These are phyloP conservation scores for Conchocele bisecta DNA, from an alignment of 2,888 invertebrate genomes.

Conservation along the genomic window DNA sequence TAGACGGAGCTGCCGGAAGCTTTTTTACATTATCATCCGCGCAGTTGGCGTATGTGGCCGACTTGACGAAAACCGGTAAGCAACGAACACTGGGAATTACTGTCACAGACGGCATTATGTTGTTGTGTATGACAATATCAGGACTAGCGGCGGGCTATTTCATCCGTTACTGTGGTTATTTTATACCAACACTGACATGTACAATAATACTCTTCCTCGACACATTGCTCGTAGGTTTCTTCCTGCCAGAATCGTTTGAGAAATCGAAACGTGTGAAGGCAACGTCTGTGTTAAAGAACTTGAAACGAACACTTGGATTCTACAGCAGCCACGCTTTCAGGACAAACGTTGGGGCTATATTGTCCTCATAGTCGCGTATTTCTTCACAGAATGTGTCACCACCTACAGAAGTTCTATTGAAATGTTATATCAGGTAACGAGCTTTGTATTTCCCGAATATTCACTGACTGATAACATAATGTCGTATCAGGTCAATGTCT, in stretches of 20 bases:
- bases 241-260: slow-evolving; percentile 5
- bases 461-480: too few relatives aligned
- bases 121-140: slow-evolving; percentile 4
- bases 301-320: not conserved
- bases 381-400: not conserved
- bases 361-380: not conserved
- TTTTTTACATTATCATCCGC: slow-evolving; percentile 10
- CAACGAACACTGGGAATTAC: slow-evolving; percentile 24
- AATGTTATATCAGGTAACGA: too few relatives aligned
- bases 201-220: not conserved
- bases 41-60: slow-evolving; percentile 33
- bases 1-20: slow-evolving; percentile 46
- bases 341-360: not conserved
- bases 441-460: too few relatives aligned
- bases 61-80: slow-evolving; percentile 28
- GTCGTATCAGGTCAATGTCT: too few relatives aligned
- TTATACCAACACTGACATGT: slow-evolving; percentile 1
- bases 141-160: slow-evolving; percentile 21
- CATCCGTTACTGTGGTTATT: slow-evolving; percentile 8
- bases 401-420: not conserved
- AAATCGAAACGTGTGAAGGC: not conserved
- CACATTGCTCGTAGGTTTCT: not conserved
- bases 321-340: not conserved
- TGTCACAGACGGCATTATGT: slow-evolving; percentile 10
- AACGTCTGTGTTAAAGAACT: not conserved